A percentile compares a stretch with the other conserved stretches of the same genome.
Conservation (phyloP, 2,113 vertebrate genomes). For the Mola mola region DNA sequence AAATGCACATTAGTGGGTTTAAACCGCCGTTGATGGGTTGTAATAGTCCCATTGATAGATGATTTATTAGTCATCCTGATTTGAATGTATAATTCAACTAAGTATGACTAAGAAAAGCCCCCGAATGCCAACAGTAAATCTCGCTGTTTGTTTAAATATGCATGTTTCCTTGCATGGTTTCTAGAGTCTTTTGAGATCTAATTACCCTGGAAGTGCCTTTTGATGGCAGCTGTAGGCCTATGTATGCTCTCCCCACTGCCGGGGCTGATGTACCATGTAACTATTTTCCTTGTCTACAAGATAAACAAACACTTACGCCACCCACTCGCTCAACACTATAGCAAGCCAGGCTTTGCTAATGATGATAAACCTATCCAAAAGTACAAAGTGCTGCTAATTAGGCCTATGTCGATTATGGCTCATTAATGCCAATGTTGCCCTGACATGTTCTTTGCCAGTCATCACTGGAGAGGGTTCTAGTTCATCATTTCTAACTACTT, state of each 20-base stretch:
- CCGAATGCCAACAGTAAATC: conserved; percentile 11
- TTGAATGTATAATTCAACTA: conserved; percentile 39
- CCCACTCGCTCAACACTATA: conserved; percentile 48
- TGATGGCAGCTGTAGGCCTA: conserved; percentile 40
- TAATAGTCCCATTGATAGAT: conserved; percentile 55
- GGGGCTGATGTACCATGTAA: conserved; percentile 73
- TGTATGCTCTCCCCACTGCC: conserved; percentile 22
- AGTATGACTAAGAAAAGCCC: conserved; percentile 1
- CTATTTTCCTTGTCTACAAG: conserved; percentile 71
- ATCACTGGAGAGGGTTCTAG: conserved; percentile 40
- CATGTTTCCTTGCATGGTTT: conserved; percentile 42
- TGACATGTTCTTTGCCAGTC: conserved; percentile 73
- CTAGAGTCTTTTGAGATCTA: conserved; percentile 54
- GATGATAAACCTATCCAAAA: conserved; percentile 73
- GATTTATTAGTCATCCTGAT: conserved; percentile 46
- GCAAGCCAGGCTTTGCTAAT: conserved; percentile 72
- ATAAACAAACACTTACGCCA: conserved; percentile 71
- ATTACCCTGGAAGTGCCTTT: conserved; percentile 50
- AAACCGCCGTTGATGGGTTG: conserved; percentile 26
- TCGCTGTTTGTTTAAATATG: conserved; percentile 35
- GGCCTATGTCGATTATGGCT: conserved; percentile 65
- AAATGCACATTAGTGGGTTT: neutral
- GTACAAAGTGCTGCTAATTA: conserved; percentile 76
- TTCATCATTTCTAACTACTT: too few relatives aligned
- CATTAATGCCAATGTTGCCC: conserved; percentile 66